Evolutionary conservation across 2,797 vertebrate species (phyloP), one percentile per base, ranked within the genome.

Genomic region (Sebastes hubbsi): DNA sequence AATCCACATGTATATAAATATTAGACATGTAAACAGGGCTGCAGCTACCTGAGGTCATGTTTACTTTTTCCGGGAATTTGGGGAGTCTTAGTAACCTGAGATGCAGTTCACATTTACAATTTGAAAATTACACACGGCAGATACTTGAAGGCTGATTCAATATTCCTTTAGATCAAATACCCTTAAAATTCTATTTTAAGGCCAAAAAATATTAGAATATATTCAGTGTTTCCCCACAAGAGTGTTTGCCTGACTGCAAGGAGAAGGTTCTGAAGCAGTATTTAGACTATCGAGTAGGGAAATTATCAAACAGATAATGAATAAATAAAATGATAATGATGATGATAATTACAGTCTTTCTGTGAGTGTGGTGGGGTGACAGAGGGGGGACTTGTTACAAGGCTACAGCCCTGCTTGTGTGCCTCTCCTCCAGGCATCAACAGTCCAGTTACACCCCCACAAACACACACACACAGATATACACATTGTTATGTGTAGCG

Each of bases 371-470:
- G 16, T 63, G 38, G 49, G 55, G 65, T 65, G 46, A 30, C 14
- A 61, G 49, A 18, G 6, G 9, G 42, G 24, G 30, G 11, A 71
- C 42, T 22, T 69, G n/a, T 49, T 49, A 49, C 46, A 49, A 62
- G 55, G 11, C 14, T 77, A 2, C 20, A 83, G 59, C n/a, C 38
- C 9, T 56, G 30, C 60, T 11, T 79, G 54, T 78, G 70, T 34
- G 29, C 12, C 54, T 38, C 30, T 61, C 59, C 70, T 66, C 7
- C 20, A 77, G 77, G 46, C 63, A 75, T 65, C 52, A 72, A n/a
- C 34, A 67, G 54, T 59, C 59, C 70, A 36, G 8, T 55, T 72
- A 59, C 24, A 73, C 62, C 64, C 78, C 54, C 62, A 63, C 42
- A 62, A 38, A 59, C 42, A 38, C 67, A 59, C 24, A 63, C 24